Conservation (phyloP, 2,797 vertebrate species). For the Monodelphis domestica region DNA sequence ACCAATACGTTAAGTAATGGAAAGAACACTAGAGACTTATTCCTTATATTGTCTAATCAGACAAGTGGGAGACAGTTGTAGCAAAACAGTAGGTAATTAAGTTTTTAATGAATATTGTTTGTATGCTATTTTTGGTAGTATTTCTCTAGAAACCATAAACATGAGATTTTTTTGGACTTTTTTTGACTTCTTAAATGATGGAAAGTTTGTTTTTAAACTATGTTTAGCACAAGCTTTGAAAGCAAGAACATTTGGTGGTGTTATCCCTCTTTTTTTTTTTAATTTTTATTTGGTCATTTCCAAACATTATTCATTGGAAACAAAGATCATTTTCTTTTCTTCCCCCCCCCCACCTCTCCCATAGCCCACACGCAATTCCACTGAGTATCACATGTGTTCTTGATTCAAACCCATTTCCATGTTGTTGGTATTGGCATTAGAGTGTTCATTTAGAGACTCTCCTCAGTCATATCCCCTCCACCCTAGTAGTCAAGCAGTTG, state of each 20-base stretch:
- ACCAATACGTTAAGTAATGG: constrained; percentile 7
- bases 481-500: no score
- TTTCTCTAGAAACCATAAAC: constrained; percentile 20
- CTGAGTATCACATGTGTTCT: no score
- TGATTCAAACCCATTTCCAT: no score
- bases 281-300: no score
- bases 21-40: neutral
- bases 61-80: constrained; percentile 13
- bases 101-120: constrained; percentile 26
- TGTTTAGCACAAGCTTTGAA: constrained; percentile 60
- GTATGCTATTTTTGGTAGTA: constrained; percentile 25
- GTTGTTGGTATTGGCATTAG: no score
- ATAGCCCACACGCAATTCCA: no score
- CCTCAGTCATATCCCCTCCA: no score
- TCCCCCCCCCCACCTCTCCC: no score
- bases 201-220: constrained; percentile 49
- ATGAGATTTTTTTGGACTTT: constrained; percentile 18
- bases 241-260: constrained; percentile 35
- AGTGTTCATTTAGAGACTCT: no score
- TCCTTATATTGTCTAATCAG: constrained; percentile 47
- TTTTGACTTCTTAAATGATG: constrained; percentile 45
- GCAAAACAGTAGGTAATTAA: constrained; percentile 20
- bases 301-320: no score
- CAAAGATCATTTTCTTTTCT: no score
- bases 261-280: neutral